A percentile compares a stretch with the other conserved stretches of the same genome.
Evolutionary conservation across 2,113 vertebrate species (phyloP).

Genomic region (Sturnus vulgaris): DNA sequence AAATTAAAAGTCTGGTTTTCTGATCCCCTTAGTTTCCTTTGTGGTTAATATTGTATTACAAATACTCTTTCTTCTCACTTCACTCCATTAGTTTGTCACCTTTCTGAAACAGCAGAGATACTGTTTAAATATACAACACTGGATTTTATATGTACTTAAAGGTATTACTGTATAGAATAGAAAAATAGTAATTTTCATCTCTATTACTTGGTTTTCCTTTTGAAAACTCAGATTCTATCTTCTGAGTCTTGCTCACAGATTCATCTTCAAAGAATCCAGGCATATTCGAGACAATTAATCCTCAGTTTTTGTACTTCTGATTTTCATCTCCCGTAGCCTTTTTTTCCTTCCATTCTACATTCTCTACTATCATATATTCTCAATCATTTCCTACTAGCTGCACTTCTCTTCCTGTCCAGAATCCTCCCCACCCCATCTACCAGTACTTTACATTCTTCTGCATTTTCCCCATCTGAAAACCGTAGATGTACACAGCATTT

Average conservation of each 20-base stretch:
- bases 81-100: background rate
- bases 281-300: background rate
- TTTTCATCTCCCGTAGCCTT: background rate
- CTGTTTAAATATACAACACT: background rate
- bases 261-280: background rate
- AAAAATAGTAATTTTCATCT: background rate
- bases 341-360: background rate
- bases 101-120: background rate
- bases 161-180: background rate
- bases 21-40: background rate
- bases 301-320: rapidly evolving
- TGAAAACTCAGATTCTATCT: background rate
- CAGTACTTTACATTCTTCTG: background rate
- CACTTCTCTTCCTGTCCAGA: background rate
- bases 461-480: background rate
- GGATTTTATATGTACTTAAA: background rate
- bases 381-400: background rate
- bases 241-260: background rate
- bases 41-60: background rate
- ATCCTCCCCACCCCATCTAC: background rate
- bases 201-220: background rate
- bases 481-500: background rate
- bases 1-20: background rate
- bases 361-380: background rate
- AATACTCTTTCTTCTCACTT: background rate